A percentile compares a stretch with the other conserved stretches of the same genome.
Evolutionary conservation across 2,113 vertebrate genomes (phyloP).

Genomic region (Natator depressus): DNA sequence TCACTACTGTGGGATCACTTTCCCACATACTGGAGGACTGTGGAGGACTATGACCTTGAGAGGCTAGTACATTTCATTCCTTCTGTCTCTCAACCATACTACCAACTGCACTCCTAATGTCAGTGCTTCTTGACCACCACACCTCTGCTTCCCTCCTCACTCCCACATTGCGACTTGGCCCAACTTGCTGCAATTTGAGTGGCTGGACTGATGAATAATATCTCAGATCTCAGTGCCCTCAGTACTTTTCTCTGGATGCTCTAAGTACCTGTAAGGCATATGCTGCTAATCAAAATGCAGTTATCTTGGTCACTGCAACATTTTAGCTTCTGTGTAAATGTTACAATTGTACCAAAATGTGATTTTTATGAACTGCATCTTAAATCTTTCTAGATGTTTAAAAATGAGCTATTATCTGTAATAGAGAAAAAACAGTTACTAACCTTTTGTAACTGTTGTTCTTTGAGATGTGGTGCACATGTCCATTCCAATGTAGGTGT

Average conservation of each 20-base stretch:
- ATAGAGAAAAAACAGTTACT: not conserved
- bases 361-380: slow-evolving; percentile 8
- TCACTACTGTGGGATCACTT: not conserved
- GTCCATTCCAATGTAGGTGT: too few species aligned
- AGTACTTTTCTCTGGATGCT: slow-evolving; percentile 1
- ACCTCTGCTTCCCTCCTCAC: not conserved
- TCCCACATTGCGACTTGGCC: not conserved
- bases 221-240: not conserved
- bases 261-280: not conserved
- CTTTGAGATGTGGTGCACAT: too few species aligned
- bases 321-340: not conserved
- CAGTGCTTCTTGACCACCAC: not conserved
- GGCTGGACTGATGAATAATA: not conserved
- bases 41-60: not conserved
- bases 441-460: too few species aligned
- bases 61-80: not conserved
- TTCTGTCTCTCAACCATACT: not conserved
- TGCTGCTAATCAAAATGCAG: not conserved
- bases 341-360: slow-evolving; percentile 12
- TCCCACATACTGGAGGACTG: not conserved
- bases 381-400: not conserved
- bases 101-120: not conserved
- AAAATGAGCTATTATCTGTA: slow-evolving; percentile 8
- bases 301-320: not conserved
- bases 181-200: not conserved